A percentile compares a stretch with the other conserved stretches of the same genome.
phyloP scores from a whole-genome alignment of 92 coral and sea anemone species.

The Isaurus tuberculatus region DNA sequence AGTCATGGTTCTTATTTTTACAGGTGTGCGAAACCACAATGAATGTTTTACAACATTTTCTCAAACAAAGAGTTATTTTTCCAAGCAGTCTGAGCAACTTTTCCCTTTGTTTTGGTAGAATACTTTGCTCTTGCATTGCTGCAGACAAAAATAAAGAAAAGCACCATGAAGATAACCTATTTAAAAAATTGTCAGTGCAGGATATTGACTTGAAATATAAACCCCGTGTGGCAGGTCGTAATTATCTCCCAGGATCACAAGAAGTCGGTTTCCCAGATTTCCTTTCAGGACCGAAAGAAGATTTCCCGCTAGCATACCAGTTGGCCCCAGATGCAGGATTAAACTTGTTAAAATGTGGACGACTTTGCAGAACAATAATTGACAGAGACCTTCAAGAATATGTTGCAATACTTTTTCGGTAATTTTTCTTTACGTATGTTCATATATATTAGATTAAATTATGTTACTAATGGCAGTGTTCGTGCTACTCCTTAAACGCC shows the following conservation, averaged over 20 bases:
- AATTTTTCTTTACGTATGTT: not conserved
- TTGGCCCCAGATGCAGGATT: slow-evolving; percentile 16
- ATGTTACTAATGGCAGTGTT: too few relatives aligned
- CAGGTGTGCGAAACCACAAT: not conserved
- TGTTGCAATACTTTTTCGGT: slow-evolving; percentile 49
- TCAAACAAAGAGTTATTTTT: not conserved
- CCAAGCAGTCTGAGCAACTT: not conserved
- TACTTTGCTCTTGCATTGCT: not conserved
- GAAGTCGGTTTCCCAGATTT: slow-evolving; percentile 57
- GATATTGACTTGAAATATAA: slow-evolving; percentile 20
- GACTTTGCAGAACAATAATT: slow-evolving; percentile 19
- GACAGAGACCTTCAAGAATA: slow-evolving; percentile 26
- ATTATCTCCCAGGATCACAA: slow-evolving; percentile 53
- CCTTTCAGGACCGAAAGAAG: slow-evolving; percentile 51
- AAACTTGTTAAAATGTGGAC: slow-evolving; percentile 23
- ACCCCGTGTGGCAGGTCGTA: slow-evolving; percentile 48
- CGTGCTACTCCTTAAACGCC: too few relatives aligned
- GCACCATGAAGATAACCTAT: not conserved
- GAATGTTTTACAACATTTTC: not conserved
- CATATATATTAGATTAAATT: too few relatives aligned
- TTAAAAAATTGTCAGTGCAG: not conserved
- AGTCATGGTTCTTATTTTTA: not conserved
- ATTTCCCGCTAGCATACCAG: slow-evolving; percentile 46
- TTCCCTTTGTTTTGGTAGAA: not conserved
- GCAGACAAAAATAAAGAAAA: not conserved